These are phyloP conservation scores for Macrocentrus cingulum DNA, from an alignment of 1,140 invertebrate genomes.

Conservation along the genomic window DNA sequence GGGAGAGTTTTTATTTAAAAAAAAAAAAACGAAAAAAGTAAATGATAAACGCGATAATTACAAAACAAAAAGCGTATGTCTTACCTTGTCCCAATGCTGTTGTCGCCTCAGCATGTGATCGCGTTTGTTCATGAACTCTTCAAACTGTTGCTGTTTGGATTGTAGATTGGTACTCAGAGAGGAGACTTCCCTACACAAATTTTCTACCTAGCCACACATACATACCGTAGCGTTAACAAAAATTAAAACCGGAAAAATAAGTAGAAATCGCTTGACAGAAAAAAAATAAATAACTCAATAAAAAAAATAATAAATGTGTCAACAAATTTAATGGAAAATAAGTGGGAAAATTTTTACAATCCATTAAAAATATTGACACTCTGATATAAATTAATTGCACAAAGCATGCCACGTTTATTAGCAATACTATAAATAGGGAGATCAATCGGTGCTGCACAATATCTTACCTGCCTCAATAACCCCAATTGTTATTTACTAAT, in stretches of 20 bases:
- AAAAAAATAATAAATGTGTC: slow-evolving; percentile 13
- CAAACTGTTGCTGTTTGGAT: slow-evolving; percentile 55
- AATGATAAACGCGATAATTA: neutral
- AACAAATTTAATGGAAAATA: too few relatives aligned
- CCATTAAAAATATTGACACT: too few relatives aligned
- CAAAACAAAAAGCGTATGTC: slow-evolving; percentile 31
- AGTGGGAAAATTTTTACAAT: too few relatives aligned
- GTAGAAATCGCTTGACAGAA: slow-evolving; percentile 16
- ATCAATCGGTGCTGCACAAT: slow-evolving; percentile 12
- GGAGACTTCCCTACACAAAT: slow-evolving; percentile 59
- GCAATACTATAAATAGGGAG: neutral
- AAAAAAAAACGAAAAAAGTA: neutral
- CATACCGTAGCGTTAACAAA: slow-evolving; percentile 55
- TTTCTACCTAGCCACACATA: slow-evolving; percentile 59
- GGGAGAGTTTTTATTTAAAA: neutral
- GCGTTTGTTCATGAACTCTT: slow-evolving; percentile 54
- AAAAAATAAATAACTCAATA: slow-evolving; percentile 21
- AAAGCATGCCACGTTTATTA: slow-evolving; percentile 5
- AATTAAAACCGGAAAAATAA: slow-evolving; percentile 40
- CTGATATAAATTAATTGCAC: neutral
- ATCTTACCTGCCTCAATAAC: slow-evolving; percentile 25
- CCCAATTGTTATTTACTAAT: slow-evolving; percentile 3
- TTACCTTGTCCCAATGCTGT: slow-evolving; percentile 52
- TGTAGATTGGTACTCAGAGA: slow-evolving; percentile 57
- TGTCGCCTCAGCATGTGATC: slow-evolving; percentile 44